A percentile compares a stretch with the other conserved stretches of the same genome.
Evolutionary conservation across 2,888 invertebrate genomes (phyloP).

Genomic region (Dorcus hopei): DNA sequence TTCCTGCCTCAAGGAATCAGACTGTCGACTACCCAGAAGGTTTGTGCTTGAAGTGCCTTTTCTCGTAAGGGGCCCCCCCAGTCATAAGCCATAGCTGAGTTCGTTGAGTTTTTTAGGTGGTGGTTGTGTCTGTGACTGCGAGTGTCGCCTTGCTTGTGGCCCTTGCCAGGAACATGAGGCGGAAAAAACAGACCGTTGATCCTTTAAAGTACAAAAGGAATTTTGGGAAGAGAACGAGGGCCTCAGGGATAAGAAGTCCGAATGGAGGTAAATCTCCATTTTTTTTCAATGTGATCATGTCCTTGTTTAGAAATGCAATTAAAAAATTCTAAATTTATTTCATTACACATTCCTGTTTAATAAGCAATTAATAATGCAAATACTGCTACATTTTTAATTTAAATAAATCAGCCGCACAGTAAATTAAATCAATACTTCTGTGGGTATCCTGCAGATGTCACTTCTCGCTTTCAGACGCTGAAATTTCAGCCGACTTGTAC

Average conservation of each 20-base stretch:
- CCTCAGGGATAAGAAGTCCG: conserved; percentile 65
- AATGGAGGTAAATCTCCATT: conserved; percentile 52
- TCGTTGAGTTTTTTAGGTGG: conserved; percentile 52
- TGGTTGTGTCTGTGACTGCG: conserved; percentile 70
- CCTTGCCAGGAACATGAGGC: conserved; percentile 74
- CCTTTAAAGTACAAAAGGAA: conserved; percentile 57
- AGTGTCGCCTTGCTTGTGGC: conserved; percentile 81
- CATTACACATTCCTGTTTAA: neutral
- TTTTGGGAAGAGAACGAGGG: conserved; percentile 58
- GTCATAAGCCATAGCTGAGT: neutral
- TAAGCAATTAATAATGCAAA: neutral
- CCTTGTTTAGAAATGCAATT: no score
- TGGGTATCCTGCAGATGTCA: neutral
- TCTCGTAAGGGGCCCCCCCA: neutral
- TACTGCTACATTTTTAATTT: neutral
- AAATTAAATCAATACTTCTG: neutral
- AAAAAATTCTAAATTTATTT: neutral
- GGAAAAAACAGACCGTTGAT: conserved; percentile 64
- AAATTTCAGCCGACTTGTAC: neutral
- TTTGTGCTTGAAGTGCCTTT: conserved; percentile 35
- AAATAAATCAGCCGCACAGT: neutral
- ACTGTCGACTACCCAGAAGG: conserved; percentile 69
- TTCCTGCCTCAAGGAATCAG: conserved; percentile 49
- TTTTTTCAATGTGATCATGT: neutral
- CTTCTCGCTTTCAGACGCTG: neutral